Percentiles rank a stretch among this genome's conserved stretches.
Evolutionary conservation across 2,888 invertebrate species (phyloP).

Genomic region (Heliconius cydno): DNA sequence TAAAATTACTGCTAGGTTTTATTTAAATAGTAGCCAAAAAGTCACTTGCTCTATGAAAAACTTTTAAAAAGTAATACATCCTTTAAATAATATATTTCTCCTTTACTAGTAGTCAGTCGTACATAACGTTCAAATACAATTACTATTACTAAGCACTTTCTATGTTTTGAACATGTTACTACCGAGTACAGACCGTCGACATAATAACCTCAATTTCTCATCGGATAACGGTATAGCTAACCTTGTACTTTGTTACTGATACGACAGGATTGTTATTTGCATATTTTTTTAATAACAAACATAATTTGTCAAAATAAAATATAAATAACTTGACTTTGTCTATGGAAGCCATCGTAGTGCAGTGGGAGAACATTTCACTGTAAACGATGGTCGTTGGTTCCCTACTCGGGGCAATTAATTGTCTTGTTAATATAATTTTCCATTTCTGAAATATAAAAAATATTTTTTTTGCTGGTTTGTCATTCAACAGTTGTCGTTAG

Average conservation of each 20-base stretch:
- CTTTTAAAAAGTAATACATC: no score
- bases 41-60: no score
- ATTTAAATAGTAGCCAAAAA: no score
- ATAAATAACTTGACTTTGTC: no score
- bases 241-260: not conserved
- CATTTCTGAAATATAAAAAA: not conserved
- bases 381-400: no score
- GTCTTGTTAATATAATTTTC: no score
- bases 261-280: not conserved
- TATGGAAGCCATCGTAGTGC: no score
- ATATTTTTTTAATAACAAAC: not conserved
- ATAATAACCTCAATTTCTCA: slow-evolving; percentile 32
- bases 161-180: not conserved
- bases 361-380: no score
- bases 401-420: no score
- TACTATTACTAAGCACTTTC: not conserved
- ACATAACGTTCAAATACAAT: not conserved
- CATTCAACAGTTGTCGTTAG: not conserved
- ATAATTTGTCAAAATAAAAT: not conserved
- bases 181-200: not conserved
- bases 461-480: not conserved
- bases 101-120: not conserved
- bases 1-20: no score
- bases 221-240: slow-evolving; percentile 25
- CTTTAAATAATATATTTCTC: not conserved